Percentiles rank a stretch among this genome's conserved stretches.
These are phyloP conservation scores for Neopipo cinnamomea DNA, from an alignment of 2,113 vertebrate genomes.

Conservation along the genomic window DNA sequence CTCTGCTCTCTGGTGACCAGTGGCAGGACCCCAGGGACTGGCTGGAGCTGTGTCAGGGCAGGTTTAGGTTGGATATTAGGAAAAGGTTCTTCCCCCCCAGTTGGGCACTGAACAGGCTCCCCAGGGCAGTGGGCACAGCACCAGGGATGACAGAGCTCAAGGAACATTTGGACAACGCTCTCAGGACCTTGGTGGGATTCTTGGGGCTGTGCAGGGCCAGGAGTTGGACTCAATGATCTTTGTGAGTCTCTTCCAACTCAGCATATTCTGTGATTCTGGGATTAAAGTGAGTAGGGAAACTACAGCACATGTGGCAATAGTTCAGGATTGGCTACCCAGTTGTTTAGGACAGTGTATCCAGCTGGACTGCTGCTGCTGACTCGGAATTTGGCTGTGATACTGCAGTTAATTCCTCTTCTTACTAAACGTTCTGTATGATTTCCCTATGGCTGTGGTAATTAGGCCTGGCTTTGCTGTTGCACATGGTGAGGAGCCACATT, in stretches of 20 bases:
- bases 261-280: not conserved
- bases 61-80: not conserved
- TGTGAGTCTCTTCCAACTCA: not conserved
- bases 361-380: not conserved
- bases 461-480: not conserved
- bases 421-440: not conserved
- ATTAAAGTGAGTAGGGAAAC: not conserved
- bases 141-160: not conserved
- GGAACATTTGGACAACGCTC: fast-evolving
- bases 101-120: not conserved
- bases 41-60: not conserved
- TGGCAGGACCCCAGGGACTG: fast-evolving
- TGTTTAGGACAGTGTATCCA: not conserved
- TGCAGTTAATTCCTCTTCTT: not conserved
- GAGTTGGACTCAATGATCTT: not conserved
- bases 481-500: not conserved
- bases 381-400: not conserved
- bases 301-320: not conserved
- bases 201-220: not conserved
- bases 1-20: not conserved
- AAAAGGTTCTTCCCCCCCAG: fast-evolving
- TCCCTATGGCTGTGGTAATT: not conserved
- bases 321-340: fast-evolving
- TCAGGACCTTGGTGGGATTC: fast-evolving
- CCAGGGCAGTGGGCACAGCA: fast-evolving